These are phyloP conservation scores for Blennius ocellaris DNA, from an alignment of 2,113 vertebrate genomes.

Conservation along the genomic window DNA sequence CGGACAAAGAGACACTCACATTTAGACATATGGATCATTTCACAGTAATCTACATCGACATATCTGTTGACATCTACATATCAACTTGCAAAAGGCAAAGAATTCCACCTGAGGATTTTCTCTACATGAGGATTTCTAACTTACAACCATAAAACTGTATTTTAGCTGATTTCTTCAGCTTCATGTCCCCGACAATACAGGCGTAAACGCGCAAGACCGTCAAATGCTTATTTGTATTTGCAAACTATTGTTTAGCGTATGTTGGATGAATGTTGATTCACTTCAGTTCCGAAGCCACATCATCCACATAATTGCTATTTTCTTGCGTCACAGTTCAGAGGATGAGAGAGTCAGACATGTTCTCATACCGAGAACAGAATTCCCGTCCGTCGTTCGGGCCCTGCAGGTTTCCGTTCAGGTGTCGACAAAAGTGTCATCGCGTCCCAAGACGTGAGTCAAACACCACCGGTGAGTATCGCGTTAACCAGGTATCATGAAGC, in stretches of 20 bases:
- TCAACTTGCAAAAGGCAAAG: too few species aligned
- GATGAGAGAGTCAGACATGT: conserved; percentile 46
- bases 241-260: neutral
- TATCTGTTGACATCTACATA: too few species aligned
- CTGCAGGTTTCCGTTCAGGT: conserved; percentile 37
- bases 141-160: neutral
- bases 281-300: neutral
- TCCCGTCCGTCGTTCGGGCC: conserved; percentile 28
- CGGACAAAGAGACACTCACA: too few species aligned
- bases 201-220: too few species aligned
- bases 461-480: neutral
- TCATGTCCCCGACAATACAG: too few species aligned
- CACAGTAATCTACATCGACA: too few species aligned
- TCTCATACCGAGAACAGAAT: conserved; percentile 41
- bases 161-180: neutral
- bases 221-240: too few species aligned
- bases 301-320: conserved; percentile 11
- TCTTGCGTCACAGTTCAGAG: neutral
- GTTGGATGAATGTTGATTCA: conserved; percentile 7
- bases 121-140: neutral
- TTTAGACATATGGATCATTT: too few species aligned
- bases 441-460: conserved; percentile 38
- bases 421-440: conserved; percentile 41
- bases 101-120: too few species aligned
- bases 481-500: neutral